Conservation (phyloP, 2,113 vertebrate species). For the Paradoxurus hermaphroditus region DNA sequence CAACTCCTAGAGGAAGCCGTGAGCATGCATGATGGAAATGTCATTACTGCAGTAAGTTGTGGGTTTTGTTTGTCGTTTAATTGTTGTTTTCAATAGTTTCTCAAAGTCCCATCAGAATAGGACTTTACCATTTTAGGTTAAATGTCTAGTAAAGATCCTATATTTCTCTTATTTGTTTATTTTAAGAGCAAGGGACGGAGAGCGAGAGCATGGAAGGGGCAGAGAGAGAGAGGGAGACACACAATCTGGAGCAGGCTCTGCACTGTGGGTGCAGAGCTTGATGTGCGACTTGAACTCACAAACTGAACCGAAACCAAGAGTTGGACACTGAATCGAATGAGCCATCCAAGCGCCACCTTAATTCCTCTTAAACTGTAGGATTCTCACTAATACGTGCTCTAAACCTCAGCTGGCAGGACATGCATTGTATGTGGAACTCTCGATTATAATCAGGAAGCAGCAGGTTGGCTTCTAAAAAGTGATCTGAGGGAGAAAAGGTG, state of each 20-base stretch:
- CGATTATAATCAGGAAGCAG: neutral
- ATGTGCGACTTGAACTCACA: no score
- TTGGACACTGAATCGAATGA: no score
- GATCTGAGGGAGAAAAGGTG: neutral
- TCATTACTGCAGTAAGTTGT: conserved; percentile 93
- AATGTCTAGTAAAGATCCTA: neutral
- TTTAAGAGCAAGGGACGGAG: no score
- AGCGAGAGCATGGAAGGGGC: no score
- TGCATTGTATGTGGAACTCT: neutral
- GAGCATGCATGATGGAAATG: conserved; percentile 91
- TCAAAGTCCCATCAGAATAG: neutral
- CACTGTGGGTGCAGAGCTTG: no score
- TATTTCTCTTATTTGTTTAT: neutral
- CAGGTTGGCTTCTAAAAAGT: neutral
- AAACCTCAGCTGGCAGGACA: neutral
- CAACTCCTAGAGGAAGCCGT: conserved; percentile 92
- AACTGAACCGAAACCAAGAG: no score
- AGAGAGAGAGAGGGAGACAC: no score
- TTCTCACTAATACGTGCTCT: neutral
- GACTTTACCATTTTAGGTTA: neutral
- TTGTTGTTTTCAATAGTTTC: neutral
- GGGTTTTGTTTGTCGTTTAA: neutral
- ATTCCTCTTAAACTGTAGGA: neutral
- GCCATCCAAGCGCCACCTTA: no score
- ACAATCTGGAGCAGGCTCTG: no score